phyloP scores from a whole-genome alignment of 2,113 vertebrate genomes.

The Balaenoptera acutorostrata region DNA sequence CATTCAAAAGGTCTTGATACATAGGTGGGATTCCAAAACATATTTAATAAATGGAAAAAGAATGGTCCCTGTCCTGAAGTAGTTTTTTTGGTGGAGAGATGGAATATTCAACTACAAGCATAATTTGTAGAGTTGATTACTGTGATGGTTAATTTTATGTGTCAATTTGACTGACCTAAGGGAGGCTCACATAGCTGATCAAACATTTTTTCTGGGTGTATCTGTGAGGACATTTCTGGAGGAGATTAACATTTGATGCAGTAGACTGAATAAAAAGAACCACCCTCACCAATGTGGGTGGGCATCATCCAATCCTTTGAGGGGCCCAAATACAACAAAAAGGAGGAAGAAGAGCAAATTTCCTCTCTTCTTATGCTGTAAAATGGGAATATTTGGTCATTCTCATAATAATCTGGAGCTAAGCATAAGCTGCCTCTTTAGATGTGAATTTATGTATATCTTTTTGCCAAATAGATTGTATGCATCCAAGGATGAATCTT shows the following conservation, averaged over 20 bases:
- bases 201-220: neutral
- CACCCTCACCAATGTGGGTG: neutral
- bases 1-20: neutral
- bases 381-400: neutral
- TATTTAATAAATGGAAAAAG: neutral
- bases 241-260: neutral
- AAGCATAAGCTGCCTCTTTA: neutral
- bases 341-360: neutral
- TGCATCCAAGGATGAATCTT: neutral
- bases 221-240: neutral
- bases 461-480: neutral
- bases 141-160: neutral
- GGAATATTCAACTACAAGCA: neutral
- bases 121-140: neutral
- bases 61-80: neutral
- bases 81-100: neutral
- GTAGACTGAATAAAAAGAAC: neutral
- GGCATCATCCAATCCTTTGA: neutral
- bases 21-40: neutral
- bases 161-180: neutral
- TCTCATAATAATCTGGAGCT: neutral
- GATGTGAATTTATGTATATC: neutral
- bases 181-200: neutral
- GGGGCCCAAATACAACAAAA: neutral
- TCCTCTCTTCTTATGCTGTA: neutral